Evolutionary conservation across 2,797 vertebrate genomes (phyloP).

Genomic region (Tapera naevia): DNA sequence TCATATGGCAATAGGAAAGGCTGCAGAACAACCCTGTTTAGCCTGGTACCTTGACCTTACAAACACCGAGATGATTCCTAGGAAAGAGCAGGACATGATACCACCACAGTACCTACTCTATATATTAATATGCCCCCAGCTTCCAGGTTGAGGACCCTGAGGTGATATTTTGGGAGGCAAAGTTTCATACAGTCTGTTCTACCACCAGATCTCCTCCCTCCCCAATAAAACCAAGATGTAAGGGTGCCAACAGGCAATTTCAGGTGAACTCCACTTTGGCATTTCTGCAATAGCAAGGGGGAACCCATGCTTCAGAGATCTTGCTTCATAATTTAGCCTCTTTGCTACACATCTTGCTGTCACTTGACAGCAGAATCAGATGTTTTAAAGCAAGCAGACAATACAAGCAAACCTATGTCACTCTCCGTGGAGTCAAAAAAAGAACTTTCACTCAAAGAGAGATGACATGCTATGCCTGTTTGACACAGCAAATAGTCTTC

Average conservation of each 20-base stretch:
- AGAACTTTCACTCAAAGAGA: neutral
- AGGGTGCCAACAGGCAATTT: neutral
- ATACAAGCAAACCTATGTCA: neutral
- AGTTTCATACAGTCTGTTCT: neutral
- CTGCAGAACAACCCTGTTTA: neutral
- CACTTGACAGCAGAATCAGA: neutral
- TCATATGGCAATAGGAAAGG: fast-evolving
- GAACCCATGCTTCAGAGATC: neutral
- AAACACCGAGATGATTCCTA: neutral
- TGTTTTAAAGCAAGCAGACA: neutral
- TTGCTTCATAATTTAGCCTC: neutral
- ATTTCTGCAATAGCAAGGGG: neutral
- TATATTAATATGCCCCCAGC: neutral
- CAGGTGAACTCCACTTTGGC: neutral
- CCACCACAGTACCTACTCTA: neutral
- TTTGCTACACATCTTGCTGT: neutral
- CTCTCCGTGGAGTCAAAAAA: neutral
- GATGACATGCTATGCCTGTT: neutral
- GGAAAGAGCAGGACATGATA: neutral
- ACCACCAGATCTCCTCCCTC: neutral
- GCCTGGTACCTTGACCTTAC: neutral
- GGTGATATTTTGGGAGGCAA: neutral
- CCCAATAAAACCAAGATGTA: neutral
- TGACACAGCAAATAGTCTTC: neutral
- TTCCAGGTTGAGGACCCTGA: neutral